Conservation (phyloP, 2,888 invertebrate genomes). For the Eilema caniola region DNA sequence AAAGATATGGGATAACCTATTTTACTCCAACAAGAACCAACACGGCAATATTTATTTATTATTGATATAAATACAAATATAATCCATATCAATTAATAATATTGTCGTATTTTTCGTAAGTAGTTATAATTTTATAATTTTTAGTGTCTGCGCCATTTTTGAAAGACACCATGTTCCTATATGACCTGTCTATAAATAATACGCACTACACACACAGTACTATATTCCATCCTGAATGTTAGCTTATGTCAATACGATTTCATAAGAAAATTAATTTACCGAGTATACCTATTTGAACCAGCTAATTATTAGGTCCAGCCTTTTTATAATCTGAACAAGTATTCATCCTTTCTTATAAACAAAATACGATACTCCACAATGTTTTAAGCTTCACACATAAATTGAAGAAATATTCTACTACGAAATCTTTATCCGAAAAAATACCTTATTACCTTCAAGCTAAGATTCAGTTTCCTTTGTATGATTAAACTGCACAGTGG, state of each 20-base stretch:
- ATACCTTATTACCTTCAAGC: accelerated
- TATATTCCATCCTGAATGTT: not conserved
- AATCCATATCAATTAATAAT: no score
- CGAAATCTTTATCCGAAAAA: not conserved
- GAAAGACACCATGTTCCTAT: no score
- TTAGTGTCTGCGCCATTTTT: no score
- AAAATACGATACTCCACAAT: conserved; percentile 11
- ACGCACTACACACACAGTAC: not conserved
- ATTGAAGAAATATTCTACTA: conserved; percentile 4
- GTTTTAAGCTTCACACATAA: conserved; percentile 22
- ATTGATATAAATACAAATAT: no score
- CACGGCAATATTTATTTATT: no score
- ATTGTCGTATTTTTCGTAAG: no score
- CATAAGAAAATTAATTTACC: not conserved
- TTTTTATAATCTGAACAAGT: not conserved
- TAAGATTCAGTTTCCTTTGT: conserved; percentile 19
- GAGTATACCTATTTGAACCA: no score
- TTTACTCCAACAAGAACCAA: no score
- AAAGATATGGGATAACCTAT: no score
- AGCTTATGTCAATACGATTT: not conserved
- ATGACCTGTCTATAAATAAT: no score
- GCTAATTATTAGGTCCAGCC: not conserved
- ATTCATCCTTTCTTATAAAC: conserved; percentile 4
- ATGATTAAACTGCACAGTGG: conserved; percentile 10
- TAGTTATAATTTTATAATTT: no score